Conservation (phyloP, 2,113 vertebrate species). For the Chaetops frenatus region DNA sequence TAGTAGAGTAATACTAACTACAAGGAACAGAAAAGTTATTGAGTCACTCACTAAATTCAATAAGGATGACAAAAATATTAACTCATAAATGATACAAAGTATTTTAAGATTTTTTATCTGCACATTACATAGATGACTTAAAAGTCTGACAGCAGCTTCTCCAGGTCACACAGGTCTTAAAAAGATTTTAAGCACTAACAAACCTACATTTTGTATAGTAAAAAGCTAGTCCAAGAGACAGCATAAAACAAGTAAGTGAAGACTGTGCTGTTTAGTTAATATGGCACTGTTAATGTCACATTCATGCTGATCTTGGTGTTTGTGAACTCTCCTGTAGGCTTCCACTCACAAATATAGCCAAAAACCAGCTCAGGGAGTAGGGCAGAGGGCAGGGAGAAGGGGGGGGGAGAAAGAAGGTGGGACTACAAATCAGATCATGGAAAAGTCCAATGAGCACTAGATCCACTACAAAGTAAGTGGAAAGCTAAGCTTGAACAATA, state of each 20-base stretch:
- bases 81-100: neutral
- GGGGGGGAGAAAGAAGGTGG: neutral
- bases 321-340: neutral
- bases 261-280: neutral
- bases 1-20: neutral
- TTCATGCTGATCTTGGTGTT: neutral
- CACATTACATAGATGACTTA: neutral
- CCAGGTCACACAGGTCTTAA: neutral
- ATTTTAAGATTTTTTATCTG: neutral
- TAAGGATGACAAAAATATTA: neutral
- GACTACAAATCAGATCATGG: neutral
- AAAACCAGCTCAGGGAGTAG: neutral
- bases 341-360: neutral
- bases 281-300: neutral
- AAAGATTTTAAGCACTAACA: neutral
- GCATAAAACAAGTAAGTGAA: neutral
- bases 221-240: neutral
- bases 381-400: too few relatives aligned
- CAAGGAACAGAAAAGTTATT: neutral
- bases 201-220: neutral
- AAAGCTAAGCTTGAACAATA: neutral
- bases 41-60: neutral
- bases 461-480: neutral
- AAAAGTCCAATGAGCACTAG: neutral
- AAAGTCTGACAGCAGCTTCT: neutral